A percentile compares a stretch with the other conserved stretches of the same genome.
Conservation (phyloP, 2,797 vertebrate species). For the Zalophus californianus region DNA sequence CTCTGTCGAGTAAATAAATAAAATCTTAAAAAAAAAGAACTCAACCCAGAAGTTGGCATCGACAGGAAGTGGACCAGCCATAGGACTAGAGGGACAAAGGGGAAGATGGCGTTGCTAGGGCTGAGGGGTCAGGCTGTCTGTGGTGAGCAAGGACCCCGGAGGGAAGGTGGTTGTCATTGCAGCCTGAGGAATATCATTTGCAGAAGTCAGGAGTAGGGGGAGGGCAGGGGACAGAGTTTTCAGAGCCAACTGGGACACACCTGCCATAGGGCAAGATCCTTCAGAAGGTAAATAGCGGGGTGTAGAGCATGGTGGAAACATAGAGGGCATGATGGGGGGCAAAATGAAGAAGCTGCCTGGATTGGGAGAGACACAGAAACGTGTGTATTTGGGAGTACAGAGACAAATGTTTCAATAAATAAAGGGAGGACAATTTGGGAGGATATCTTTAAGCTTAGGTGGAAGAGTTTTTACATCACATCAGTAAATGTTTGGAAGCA, state of each 20-base stretch:
- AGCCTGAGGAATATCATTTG: neutral
- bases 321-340: neutral
- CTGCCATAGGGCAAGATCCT: neutral
- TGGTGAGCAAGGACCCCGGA: neutral
- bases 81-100: neutral
- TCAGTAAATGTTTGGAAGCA: neutral
- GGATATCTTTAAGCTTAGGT: neutral
- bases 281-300: neutral
- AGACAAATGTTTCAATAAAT: neutral
- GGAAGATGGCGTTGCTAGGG: neutral
- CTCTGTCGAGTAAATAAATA: too few species aligned
- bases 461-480: neutral
- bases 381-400: neutral
- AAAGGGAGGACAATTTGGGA: neutral
- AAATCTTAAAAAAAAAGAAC: neutral
- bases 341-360: neutral
- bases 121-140: too few species aligned
- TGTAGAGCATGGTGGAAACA: neutral
- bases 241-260: neutral
- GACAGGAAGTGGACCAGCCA: neutral
- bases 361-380: neutral
- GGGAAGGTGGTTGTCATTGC: fast-evolving
- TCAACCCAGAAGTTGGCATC: neutral
- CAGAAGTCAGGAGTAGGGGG: neutral
- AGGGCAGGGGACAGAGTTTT: neutral